These are phyloP conservation scores for Aspidoscelis tigris DNA, from an alignment of 2,113 vertebrate species.

Conservation along the genomic window DNA sequence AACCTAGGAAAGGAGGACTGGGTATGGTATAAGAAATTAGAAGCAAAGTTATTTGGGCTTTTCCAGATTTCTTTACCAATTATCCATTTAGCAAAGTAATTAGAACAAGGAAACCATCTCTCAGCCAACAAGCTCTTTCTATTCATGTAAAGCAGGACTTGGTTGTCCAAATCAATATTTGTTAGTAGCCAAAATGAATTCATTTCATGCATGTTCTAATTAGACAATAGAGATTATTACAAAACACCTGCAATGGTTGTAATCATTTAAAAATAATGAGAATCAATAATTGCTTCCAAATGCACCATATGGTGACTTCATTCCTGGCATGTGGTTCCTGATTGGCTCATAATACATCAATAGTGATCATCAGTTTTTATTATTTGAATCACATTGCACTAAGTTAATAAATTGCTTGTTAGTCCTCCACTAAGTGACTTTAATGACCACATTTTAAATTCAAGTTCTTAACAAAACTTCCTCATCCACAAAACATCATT, in stretches of 20 bases:
- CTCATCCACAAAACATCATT: not conserved
- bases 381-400: slow-evolving; percentile 69
- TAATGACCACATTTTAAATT: slow-evolving; percentile 20
- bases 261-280: slow-evolving; percentile 81
- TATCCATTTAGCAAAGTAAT: slow-evolving; percentile 47
- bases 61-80: slow-evolving; percentile 11
- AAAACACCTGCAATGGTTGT: slow-evolving; percentile 81
- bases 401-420: slow-evolving; percentile 58
- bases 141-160: slow-evolving; percentile 57
- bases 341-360: slow-evolving; percentile 67
- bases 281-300: slow-evolving; percentile 82
- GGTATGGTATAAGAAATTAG: not conserved
- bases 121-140: slow-evolving; percentile 49
- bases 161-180: slow-evolving; percentile 75
- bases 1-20: not conserved
- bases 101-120: slow-evolving; percentile 1
- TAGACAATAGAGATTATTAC: slow-evolving; percentile 82
- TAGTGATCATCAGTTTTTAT: slow-evolving; percentile 70
- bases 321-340: slow-evolving; percentile 71
- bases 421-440: slow-evolving; percentile 56
- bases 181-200: slow-evolving; percentile 68
- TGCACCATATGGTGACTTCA: slow-evolving; percentile 80
- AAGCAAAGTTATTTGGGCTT: not conserved
- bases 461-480: not conserved
- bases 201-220: slow-evolving; percentile 74